A percentile compares a stretch with the other conserved stretches of the same genome.
These are phyloP conservation scores for Blennius ocellaris DNA, from an alignment of 2,113 vertebrate genomes.

Conservation along the genomic window DNA sequence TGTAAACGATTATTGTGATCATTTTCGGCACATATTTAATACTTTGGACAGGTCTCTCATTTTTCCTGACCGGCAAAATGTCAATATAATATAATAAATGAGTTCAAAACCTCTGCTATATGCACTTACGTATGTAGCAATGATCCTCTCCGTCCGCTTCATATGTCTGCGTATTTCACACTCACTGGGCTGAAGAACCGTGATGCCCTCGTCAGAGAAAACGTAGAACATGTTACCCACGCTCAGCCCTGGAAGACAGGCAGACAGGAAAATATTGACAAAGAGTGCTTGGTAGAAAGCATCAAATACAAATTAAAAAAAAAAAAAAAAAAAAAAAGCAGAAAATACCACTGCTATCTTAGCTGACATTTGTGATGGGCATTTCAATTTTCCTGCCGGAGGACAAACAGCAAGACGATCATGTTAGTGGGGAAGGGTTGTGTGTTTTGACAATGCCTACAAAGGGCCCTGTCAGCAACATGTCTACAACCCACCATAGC, in stretches of 20 bases:
- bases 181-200: conserved; percentile 89
- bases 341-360: conserved; percentile 9
- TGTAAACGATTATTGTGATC: too few relatives aligned
- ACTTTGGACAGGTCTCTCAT: not conserved
- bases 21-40: too few relatives aligned
- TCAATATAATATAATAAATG: too few relatives aligned
- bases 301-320: conserved; percentile 30
- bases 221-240: conserved; percentile 98
- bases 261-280: conserved; percentile 30
- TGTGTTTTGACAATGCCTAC: conserved; percentile 44
- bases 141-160: conserved; percentile 88
- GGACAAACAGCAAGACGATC: not conserved
- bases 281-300: not conserved
- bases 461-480: conserved; percentile 52
- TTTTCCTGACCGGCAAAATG: not conserved
- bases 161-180: conserved; percentile 94
- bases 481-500: conserved; percentile 18
- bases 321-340: too few relatives aligned
- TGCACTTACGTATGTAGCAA: conserved; percentile 89
- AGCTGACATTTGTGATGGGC: conserved; percentile 41
- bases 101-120: too few relatives aligned
- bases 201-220: conserved; percentile 92
- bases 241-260: conserved; percentile 87
- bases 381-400: conserved; percentile 40
- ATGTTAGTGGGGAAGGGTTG: conserved; percentile 21